These are phyloP conservation scores for Zaprionus kolodkinae DNA, from an alignment of 1,140 invertebrate genomes.

Conservation along the genomic window DNA sequence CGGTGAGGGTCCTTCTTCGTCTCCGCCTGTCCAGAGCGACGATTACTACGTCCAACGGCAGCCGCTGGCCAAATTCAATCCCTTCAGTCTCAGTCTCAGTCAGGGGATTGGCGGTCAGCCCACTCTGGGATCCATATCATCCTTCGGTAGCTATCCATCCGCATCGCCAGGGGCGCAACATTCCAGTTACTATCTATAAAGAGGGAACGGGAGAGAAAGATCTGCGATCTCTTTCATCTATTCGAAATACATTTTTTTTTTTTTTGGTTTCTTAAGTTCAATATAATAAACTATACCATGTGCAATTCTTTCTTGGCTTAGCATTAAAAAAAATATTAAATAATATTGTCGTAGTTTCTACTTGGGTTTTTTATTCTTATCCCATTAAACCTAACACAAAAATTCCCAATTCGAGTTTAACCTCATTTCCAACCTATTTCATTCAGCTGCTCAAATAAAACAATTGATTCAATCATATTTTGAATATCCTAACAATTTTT, in stretches of 20 bases:
- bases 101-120: background rate
- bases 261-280: constrained; percentile 23
- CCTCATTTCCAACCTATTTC: constrained; percentile 1
- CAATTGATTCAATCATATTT: constrained; percentile 24
- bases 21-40: background rate
- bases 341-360: constrained; percentile 30
- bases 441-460: constrained; percentile 10
- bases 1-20: constrained; percentile 1
- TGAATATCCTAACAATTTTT: constrained; percentile 80
- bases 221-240: background rate
- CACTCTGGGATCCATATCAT: background rate
- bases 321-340: constrained; percentile 9
- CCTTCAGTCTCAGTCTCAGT: background rate
- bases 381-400: too few relatives aligned
- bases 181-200: constrained; percentile 33
- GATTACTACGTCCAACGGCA: constrained; percentile 15
- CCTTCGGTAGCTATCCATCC: constrained; percentile 15
- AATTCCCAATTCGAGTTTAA: background rate
- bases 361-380: background rate
- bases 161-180: constrained; percentile 21
- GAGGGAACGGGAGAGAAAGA: background rate
- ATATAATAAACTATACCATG: background rate
- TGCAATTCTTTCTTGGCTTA: constrained; percentile 20
- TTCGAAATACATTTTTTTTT: constrained; percentile 1
- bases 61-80: constrained; percentile 11